Conservation (phyloP, 2,113 vertebrate species). For the Poecile atricapillus region DNA sequence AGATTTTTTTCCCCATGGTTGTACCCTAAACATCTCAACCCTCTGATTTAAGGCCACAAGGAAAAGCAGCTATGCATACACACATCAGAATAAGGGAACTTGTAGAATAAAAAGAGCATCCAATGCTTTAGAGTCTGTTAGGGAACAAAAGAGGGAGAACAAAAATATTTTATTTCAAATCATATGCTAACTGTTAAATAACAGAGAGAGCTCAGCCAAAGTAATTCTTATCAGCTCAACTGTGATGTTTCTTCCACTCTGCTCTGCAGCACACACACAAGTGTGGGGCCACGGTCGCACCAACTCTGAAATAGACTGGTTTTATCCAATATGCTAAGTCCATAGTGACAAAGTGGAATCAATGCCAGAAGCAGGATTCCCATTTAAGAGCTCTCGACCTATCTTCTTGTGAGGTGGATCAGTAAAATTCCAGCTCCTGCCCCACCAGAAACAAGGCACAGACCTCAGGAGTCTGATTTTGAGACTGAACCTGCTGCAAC, state of each 20-base stretch:
- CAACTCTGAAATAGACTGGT: background rate
- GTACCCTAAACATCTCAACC: background rate
- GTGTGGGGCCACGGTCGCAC: background rate
- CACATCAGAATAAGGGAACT: background rate
- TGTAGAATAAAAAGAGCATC: background rate
- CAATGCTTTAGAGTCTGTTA: background rate
- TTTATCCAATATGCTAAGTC: background rate
- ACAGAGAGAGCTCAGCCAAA: background rate
- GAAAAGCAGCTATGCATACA: background rate
- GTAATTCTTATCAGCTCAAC: background rate
- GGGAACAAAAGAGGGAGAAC: background rate
- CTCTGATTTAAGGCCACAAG: background rate
- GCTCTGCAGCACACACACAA: background rate
- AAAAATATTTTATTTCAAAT: background rate
- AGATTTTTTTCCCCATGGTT: accelerated
- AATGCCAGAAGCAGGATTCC: background rate
- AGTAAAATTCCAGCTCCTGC: background rate
- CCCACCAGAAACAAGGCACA: background rate
- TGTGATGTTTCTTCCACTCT: background rate
- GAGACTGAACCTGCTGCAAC: background rate
- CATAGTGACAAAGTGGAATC: background rate
- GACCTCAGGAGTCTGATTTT: background rate
- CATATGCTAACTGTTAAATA: background rate
- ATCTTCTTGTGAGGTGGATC: background rate
- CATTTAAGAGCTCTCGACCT: background rate